phyloP scores from a whole-genome alignment of 1,140 invertebrate species.

The Drosophila sp. region DNA sequence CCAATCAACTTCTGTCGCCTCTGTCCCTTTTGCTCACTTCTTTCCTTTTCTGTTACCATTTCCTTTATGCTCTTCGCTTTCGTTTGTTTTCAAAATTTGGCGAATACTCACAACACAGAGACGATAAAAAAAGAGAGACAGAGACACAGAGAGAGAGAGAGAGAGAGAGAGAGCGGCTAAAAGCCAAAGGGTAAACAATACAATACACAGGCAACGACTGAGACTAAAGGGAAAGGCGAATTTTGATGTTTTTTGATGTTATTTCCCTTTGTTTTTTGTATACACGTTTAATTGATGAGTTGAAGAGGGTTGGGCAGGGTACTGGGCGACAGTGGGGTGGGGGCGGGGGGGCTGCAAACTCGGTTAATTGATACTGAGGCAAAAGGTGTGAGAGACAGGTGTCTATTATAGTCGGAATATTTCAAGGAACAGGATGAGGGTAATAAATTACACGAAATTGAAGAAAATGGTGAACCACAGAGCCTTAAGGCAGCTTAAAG shows the following conservation, averaged over 20 bases:
- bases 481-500: background rate
- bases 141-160: no score
- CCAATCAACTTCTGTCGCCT: slow-evolving; percentile 3
- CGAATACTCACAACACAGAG: slow-evolving; percentile 63
- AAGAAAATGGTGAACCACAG: background rate
- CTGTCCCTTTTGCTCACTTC: slow-evolving; percentile 4
- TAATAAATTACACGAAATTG: background rate
- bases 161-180: slow-evolving; percentile 36
- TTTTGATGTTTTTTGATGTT: slow-evolving; percentile 44
- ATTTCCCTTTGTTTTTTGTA: slow-evolving; percentile 6
- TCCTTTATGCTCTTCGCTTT: slow-evolving; percentile 60
- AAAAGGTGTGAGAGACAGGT: slow-evolving; percentile 44
- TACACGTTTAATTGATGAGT: slow-evolving; percentile 67
- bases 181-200: slow-evolving; percentile 76
- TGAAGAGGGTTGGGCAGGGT: slow-evolving; percentile 61
- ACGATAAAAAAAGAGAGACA: slow-evolving; percentile 47
- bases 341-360: slow-evolving; percentile 1
- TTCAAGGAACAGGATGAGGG: slow-evolving; percentile 6
- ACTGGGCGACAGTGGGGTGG: background rate
- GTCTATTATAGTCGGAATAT: slow-evolving; percentile 35
- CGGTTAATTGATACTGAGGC: slow-evolving; percentile 39
- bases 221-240: background rate
- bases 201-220: slow-evolving; percentile 45
- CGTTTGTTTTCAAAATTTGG: slow-evolving; percentile 77
- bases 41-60: slow-evolving; percentile 10